Evolutionary conservation across 1,140 invertebrate species (phyloP).

Genomic region (Nasonia longicornis): DNA sequence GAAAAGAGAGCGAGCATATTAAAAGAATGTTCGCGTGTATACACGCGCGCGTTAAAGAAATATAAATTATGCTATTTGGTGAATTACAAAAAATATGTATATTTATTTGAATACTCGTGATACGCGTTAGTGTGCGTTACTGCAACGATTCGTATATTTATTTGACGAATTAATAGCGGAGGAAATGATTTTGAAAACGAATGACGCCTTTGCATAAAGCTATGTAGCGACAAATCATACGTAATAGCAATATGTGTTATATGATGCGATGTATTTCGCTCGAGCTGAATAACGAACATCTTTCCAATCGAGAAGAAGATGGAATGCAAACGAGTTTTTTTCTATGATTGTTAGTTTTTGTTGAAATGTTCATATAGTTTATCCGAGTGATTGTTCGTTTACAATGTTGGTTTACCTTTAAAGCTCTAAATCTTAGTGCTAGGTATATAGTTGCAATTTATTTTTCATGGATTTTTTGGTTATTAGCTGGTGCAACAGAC

Average conservation of each 20-base stretch:
- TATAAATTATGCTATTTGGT: neutral
- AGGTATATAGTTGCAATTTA: no score
- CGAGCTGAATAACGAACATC: neutral
- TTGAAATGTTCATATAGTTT: constrained; percentile 25
- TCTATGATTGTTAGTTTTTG: neutral
- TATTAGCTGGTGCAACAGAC: no score
- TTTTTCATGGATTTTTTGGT: no score
- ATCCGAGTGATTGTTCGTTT: neutral
- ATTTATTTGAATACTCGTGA: neutral
- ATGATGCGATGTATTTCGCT: neutral
- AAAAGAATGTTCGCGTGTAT: neutral
- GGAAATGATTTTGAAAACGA: neutral
- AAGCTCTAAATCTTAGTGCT: no score
- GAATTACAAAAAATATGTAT: neutral
- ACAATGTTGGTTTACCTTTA: no score
- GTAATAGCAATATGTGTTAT: neutral
- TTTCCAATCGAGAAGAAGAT: constrained; percentile 3
- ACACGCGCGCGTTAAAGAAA: constrained; percentile 12
- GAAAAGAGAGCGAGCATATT: no score
- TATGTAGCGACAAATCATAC: no score
- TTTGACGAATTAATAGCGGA: no score
- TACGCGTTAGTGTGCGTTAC: neutral
- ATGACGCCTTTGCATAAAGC: no score
- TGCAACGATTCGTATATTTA: no score
- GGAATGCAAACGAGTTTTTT: neutral